Percentiles rank a stretch among this genome's conserved stretches.
Evolutionary conservation across 2,113 vertebrate species (phyloP).

Genomic region (Nibea coibor): DNA sequence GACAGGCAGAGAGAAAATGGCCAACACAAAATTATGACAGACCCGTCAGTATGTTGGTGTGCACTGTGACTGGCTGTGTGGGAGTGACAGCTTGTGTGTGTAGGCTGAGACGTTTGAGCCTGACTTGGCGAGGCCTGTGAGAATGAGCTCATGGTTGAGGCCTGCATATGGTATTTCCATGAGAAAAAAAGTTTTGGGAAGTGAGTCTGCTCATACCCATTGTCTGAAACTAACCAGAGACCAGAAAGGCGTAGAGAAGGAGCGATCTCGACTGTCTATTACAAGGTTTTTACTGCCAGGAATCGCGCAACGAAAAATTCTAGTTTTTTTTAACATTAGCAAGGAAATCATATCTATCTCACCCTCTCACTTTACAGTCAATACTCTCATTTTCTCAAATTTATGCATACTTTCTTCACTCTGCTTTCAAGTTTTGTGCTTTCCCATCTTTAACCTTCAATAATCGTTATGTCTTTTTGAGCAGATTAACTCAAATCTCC

Average conservation of each 20-base stretch:
- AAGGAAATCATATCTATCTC: background rate
- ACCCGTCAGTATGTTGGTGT: constrained; percentile 62
- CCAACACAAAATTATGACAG: constrained; percentile 61
- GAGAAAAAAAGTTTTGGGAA: constrained; percentile 84
- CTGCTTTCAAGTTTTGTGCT: background rate
- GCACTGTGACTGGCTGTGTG: constrained; percentile 66
- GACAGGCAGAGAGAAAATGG: constrained; percentile 47
- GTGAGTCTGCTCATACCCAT: constrained; percentile 73
- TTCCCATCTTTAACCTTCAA: background rate
- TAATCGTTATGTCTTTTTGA: background rate
- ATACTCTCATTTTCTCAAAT: background rate
- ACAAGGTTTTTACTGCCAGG: constrained; percentile 47
- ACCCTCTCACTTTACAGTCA: background rate
- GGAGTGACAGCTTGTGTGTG: constrained; percentile 72
- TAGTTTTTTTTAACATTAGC: background rate
- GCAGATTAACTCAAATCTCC: background rate
- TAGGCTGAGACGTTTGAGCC: constrained; percentile 70
- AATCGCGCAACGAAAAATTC: constrained; percentile 21
- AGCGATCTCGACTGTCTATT: constrained; percentile 56
- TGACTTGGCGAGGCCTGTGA: constrained; percentile 84
- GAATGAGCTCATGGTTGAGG: constrained; percentile 86
- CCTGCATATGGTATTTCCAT: constrained; percentile 86
- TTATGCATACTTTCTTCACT: background rate
- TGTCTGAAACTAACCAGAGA: constrained; percentile 90
- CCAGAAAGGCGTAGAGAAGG: constrained; percentile 15